These are phyloP conservation scores for Hoplostethus mediterraneus DNA, from an alignment of 2,797 vertebrate species.

Conservation along the genomic window DNA sequence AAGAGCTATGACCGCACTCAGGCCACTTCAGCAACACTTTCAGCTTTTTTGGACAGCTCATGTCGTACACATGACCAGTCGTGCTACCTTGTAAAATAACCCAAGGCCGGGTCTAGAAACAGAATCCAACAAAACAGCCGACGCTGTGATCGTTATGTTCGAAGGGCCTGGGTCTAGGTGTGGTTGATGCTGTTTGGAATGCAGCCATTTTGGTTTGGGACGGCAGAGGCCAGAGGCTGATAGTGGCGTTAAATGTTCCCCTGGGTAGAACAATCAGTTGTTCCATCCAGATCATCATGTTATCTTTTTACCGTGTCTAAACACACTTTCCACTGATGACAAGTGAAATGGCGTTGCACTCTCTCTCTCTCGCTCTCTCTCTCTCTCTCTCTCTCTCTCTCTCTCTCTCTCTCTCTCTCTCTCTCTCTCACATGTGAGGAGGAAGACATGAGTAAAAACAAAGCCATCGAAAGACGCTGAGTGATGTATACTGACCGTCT, in stretches of 20 bases:
- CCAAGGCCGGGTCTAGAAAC: no score
- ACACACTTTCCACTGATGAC: not conserved
- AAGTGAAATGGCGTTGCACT: not conserved
- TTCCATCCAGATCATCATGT: conserved; percentile 1
- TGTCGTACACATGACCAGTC: not conserved
- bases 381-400: not conserved
- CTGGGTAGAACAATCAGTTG: not conserved
- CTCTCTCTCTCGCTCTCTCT: not conserved
- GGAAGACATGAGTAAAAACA: conserved; percentile 11
- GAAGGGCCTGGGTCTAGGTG: not conserved
- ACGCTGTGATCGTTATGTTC: no score
- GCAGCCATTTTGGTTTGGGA: no score
- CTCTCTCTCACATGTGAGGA: conserved; percentile 1
- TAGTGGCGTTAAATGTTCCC: not conserved
- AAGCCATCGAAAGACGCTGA: not conserved
- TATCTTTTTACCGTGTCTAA: not conserved
- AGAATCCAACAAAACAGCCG: no score
- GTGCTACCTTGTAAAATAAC: not conserved
- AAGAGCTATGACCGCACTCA: conserved; percentile 5
- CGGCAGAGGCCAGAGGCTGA: not conserved
- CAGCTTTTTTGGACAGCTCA: not conserved
- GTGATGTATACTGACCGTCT: not conserved
- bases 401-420: not conserved
- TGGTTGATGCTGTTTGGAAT: not conserved
- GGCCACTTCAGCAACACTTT: not conserved